Conservation (phyloP, 2,113 vertebrate species). For the Ophthalmolycus amberensis region DNA sequence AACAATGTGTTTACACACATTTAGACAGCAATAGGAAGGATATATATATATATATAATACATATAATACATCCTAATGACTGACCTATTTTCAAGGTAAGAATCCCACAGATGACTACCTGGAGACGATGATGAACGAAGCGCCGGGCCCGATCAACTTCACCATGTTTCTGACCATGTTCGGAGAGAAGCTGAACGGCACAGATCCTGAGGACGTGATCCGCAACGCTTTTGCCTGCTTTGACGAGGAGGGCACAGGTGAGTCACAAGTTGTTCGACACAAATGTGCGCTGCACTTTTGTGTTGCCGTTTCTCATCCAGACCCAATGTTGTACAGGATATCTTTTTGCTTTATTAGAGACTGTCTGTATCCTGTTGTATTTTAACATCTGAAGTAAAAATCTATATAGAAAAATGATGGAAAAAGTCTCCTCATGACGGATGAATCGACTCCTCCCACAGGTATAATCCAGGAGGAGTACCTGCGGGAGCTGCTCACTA, state of each 20-base stretch:
- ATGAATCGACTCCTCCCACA: slow-evolving; percentile 18
- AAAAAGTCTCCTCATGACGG: not conserved
- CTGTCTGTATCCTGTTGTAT: not conserved
- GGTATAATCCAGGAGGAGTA: slow-evolving; percentile 91
- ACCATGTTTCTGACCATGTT: slow-evolving; percentile 99
- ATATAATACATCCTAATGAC: not conserved
- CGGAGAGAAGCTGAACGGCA: slow-evolving; percentile 91
- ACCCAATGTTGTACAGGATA: not conserved
- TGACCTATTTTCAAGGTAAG: slow-evolving; percentile 84
- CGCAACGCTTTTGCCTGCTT: slow-evolving; percentile 96
- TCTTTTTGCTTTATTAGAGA: not conserved
- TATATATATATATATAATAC: too few relatives aligned
- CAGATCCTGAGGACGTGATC: slow-evolving; percentile 91
- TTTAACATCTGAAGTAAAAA: too few relatives aligned
- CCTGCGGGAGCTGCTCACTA: slow-evolving; percentile 92
- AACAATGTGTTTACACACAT: not conserved
- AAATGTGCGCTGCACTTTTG: too few relatives aligned
- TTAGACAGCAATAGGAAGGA: not conserved
- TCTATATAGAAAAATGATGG: not conserved
- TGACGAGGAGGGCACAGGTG: slow-evolving; percentile 94
- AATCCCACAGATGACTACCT: slow-evolving; percentile 94
- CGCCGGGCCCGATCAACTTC: slow-evolving; percentile 94
- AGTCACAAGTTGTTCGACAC: not conserved
- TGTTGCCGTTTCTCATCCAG: not conserved
- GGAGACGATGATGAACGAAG: slow-evolving; percentile 96